These are phyloP conservation scores for Homalodisca vitripennis DNA, from an alignment of 1,140 invertebrate genomes.

Conservation along the genomic window DNA sequence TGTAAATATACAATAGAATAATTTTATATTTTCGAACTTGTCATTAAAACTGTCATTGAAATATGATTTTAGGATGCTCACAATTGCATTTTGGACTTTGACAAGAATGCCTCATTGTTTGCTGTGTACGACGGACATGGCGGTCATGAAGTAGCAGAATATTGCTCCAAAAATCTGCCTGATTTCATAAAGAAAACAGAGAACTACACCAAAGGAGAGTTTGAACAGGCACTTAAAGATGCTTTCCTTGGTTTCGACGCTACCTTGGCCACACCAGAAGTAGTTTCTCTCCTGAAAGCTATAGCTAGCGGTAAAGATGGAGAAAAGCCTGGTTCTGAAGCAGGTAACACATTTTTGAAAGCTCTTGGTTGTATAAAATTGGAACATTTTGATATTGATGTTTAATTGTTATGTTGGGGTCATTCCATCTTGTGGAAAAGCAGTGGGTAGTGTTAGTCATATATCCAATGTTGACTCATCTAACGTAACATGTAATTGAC, in stretches of 20 bases:
- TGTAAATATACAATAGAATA: too few relatives aligned
- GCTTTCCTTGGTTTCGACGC: conserved; percentile 90
- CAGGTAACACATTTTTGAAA: too few relatives aligned
- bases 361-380: too few relatives aligned
- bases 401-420: too few relatives aligned
- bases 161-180: conserved; percentile 85
- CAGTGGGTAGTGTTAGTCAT: too few relatives aligned
- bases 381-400: too few relatives aligned
- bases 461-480: too few relatives aligned
- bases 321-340: conserved; percentile 5
- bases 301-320: conserved; percentile 33
- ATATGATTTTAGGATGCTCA: conserved; percentile 85
- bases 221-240: conserved; percentile 76
- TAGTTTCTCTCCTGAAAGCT: conserved; percentile 73
- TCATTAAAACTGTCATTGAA: not conserved
- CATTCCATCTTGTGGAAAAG: too few relatives aligned
- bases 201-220: conserved; percentile 73
- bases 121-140: conserved; percentile 98
- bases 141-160: conserved; percentile 91
- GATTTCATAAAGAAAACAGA: conserved; percentile 79
- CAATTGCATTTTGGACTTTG: conserved; percentile 86
- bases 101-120: conserved; percentile 80
- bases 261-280: conserved; percentile 68
- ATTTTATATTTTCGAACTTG: too few relatives aligned
- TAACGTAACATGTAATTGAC: too few relatives aligned